Conservation (phyloP, 2,113 vertebrate genomes). For the Poeciliopsis turrubarensis region DNA sequence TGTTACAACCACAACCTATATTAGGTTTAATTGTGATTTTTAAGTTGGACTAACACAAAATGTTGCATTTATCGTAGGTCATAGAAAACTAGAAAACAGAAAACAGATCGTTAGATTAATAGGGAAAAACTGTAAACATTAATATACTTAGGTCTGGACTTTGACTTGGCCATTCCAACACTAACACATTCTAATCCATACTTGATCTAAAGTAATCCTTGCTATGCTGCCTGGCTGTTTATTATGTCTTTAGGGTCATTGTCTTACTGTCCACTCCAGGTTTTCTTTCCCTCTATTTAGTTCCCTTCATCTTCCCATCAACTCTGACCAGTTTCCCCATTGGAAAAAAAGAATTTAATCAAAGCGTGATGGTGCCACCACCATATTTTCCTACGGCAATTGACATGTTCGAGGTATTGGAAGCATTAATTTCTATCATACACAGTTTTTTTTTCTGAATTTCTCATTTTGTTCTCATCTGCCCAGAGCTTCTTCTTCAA, state of each 20-base stretch:
- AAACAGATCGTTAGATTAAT: background rate
- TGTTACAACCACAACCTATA: background rate
- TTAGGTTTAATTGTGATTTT: background rate
- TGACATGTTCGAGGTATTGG: no score
- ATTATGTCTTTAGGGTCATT: background rate
- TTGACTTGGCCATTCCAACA: no score
- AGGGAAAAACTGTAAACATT: background rate
- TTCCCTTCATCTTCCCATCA: background rate
- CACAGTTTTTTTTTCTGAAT: no score
- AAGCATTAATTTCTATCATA: no score
- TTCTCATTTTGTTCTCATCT: no score
- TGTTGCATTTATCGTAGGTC: background rate
- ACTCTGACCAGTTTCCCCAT: background rate
- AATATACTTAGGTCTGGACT: background rate
- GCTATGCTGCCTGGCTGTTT: background rate
- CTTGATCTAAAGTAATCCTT: background rate
- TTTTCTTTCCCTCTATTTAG: background rate
- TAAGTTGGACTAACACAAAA: background rate
- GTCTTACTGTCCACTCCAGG: background rate
- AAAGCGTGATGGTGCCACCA: no score
- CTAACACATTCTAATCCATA: no score
- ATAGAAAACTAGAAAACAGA: no score
- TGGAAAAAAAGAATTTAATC: no score
- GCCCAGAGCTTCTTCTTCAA: no score
- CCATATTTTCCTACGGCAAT: no score